Conservation (phyloP, 2,888 invertebrate species). For the Sphaeridia pumilis region DNA sequence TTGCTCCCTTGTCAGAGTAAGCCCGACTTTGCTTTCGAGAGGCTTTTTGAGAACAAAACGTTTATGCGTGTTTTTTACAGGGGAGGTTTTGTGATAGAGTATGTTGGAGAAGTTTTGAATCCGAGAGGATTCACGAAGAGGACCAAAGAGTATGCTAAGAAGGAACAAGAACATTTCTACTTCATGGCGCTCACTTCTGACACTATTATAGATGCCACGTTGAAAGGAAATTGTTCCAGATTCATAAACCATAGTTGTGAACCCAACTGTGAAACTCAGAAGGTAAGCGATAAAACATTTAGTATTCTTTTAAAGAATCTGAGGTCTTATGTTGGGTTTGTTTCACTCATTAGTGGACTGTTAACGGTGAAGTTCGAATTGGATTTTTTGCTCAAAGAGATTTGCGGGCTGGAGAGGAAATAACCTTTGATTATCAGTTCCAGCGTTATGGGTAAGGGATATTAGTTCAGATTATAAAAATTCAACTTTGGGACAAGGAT, state of each 20-base stretch:
- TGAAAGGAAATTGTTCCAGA: conserved; percentile 87
- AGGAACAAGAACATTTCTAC: conserved; percentile 86
- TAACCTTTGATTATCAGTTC: conserved; percentile 98
- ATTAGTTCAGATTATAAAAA: too few relatives aligned
- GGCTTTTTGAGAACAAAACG: conserved; percentile 6
- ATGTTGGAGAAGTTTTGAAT: conserved; percentile 93
- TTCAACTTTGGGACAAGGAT: too few relatives aligned
- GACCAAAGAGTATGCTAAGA: conserved; percentile 75
- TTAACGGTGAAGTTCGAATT: conserved; percentile 81
- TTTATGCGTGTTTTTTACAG: conserved; percentile 38
- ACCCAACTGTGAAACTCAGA: conserved; percentile 97
- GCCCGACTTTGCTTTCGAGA: conserved; percentile 32
- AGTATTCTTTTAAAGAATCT: too few relatives aligned
- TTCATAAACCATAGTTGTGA: conserved; percentile 99
- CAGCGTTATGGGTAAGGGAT: conserved; percentile 76
- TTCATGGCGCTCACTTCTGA: conserved; percentile 94
- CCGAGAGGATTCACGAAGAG: conserved; percentile 78
- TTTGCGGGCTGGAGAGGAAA: conserved; percentile 78
- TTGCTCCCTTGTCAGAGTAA: conserved; percentile 59
- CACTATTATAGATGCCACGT: conserved; percentile 90
- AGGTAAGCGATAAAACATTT: conserved; percentile 43
- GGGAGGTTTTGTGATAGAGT: conserved; percentile 94
- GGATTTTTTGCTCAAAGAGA: conserved; percentile 88
- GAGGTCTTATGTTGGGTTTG: too few relatives aligned
- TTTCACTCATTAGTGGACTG: conserved; percentile 59